Percentiles rank a stretch among this genome's conserved stretches.
Evolutionary conservation across 2,888 invertebrate species (phyloP).

Genomic region (Heliconius hortense): DNA sequence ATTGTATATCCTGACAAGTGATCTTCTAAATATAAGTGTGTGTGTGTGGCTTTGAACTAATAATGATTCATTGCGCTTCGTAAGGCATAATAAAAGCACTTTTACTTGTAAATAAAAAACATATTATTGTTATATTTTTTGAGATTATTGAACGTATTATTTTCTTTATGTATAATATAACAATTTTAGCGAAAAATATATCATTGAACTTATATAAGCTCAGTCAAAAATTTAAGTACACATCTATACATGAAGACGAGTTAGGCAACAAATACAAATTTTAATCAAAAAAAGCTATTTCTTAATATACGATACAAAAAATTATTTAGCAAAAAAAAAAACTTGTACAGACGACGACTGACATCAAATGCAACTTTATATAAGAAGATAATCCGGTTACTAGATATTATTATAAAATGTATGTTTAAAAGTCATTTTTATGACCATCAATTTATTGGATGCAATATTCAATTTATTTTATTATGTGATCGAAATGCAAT

Average conservation of each 20-base stretch:
- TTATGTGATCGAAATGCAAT: slow-evolving; percentile 27
- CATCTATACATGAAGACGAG: neutral
- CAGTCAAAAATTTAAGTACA: neutral
- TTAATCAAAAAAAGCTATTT: neutral
- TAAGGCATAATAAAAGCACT: too few species aligned
- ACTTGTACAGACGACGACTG: neutral
- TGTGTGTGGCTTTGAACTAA: too few species aligned
- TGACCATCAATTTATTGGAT: slow-evolving; percentile 21
- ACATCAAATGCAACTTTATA: slow-evolving; percentile 25
- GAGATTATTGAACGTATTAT: too few species aligned
- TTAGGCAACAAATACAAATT: neutral
- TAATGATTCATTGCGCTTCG: too few species aligned
- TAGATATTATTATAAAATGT: slow-evolving; percentile 14
- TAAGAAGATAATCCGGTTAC: slow-evolving; percentile 30
- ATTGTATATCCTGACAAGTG: too few species aligned
- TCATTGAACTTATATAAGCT: neutral
- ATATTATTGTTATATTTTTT: too few species aligned
- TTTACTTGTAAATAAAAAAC: too few species aligned
- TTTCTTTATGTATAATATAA: too few species aligned
- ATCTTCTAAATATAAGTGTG: too few species aligned
- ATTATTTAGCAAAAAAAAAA: neutral
- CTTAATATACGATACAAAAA: neutral
- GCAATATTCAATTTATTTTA: slow-evolving; percentile 19
- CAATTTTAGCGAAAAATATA: neutral
- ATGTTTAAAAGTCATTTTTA: slow-evolving; percentile 24